Conservation (phyloP, 2,113 vertebrate genomes). For the Hymenochirus boettgeri region DNA sequence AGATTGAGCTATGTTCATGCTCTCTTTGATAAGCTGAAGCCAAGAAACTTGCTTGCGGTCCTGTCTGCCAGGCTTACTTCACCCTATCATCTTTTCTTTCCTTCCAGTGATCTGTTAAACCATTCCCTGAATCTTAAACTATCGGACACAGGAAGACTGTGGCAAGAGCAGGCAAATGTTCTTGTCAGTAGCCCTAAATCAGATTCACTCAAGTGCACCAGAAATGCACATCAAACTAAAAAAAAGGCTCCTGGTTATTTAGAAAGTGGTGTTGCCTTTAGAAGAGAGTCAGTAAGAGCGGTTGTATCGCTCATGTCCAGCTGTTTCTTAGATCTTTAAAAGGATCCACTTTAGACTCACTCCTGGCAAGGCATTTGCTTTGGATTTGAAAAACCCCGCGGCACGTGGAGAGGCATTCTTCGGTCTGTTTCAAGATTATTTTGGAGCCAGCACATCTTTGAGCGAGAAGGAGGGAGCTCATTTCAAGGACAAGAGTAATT, state of each 20-base stretch:
- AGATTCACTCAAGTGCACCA: background rate
- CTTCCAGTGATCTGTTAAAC: conserved; percentile 64
- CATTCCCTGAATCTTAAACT: conserved; percentile 44
- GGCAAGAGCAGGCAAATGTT: conserved; percentile 49
- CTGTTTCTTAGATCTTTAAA: conserved; percentile 69
- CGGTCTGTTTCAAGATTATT: conserved; percentile 44
- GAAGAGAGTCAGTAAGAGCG: conserved; percentile 56
- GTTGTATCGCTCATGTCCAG: conserved; percentile 70
- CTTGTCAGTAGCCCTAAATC: conserved; percentile 44
- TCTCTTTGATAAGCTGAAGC: conserved; percentile 57
- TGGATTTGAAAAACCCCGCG: conserved; percentile 44
- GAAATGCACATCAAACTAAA: conserved; percentile 30
- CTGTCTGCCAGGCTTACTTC: conserved; percentile 49
- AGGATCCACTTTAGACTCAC: conserved; percentile 48
- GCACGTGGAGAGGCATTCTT: conserved; percentile 45
- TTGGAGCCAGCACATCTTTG: conserved; percentile 39
- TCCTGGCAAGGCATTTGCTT: conserved; percentile 53
- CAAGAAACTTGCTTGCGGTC: conserved; percentile 64
- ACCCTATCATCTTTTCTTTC: conserved; percentile 55
- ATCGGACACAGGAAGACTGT: conserved; percentile 56
- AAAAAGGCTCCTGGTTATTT: conserved; percentile 3
- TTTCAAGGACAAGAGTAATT: conserved; percentile 35
- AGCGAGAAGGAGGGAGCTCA: conserved; percentile 40
- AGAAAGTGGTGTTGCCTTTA: conserved; percentile 47
- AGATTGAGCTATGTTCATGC: conserved; percentile 55